phyloP scores from a whole-genome alignment of 2,888 invertebrate species.

The Deilephila elpenor region DNA sequence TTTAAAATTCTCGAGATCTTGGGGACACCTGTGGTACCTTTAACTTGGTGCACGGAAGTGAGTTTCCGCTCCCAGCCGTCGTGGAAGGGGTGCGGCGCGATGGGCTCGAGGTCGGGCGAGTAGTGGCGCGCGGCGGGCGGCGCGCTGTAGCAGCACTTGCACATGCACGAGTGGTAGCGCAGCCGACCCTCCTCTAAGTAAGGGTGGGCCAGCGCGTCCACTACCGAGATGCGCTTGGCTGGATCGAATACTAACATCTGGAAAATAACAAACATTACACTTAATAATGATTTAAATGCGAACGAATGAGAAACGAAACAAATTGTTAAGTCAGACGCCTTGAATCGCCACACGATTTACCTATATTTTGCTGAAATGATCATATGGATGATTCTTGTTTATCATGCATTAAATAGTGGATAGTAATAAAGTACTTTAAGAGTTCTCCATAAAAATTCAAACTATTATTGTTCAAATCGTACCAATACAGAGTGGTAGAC shows the following conservation, averaged over 20 bases:
- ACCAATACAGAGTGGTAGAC: no score
- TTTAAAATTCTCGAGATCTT: no score
- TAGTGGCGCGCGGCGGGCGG: conserved; percentile 89
- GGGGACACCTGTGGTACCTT: conserved; percentile 87
- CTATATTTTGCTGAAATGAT: no score
- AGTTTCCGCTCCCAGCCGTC: conserved; percentile 98
- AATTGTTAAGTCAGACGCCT: no score
- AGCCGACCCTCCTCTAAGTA: conserved; percentile 99
- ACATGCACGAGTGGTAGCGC: conserved; percentile 99
- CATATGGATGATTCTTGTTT: no score
- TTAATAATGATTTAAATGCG: no score
- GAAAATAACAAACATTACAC: conserved; percentile 54
- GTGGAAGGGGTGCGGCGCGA: conserved; percentile 95
- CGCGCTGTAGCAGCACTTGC: conserved; percentile 95
- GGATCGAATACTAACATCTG: conserved; percentile 99
- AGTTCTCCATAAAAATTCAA: no score
- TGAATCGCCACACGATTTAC: no score
- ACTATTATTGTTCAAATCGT: no score
- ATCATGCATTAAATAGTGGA: no score
- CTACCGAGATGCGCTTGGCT: conserved; percentile 96
- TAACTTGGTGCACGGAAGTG: conserved; percentile 95
- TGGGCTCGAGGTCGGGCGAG: conserved; percentile 95
- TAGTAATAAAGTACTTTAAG: no score
- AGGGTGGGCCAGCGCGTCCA: conserved; percentile 97
- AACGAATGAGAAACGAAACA: no score